Base-by-base conservation (phyloP, 2,888 invertebrate species). In the Muschampia plurimacula region DNA sequence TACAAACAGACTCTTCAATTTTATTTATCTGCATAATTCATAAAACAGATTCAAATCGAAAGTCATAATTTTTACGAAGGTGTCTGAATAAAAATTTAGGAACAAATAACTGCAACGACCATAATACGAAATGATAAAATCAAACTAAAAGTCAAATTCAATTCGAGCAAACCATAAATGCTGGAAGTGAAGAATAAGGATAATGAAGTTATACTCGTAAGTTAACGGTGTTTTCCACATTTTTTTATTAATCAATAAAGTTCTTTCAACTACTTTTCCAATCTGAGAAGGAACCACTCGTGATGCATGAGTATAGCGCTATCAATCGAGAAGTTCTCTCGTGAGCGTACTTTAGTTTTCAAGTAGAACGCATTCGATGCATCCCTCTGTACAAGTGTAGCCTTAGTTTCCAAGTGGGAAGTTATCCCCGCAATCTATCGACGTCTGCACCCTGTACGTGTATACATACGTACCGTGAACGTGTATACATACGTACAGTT, bases 281-380 rank as follows among this genome's bases (percentile, higher is more conserved):
- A 41, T 41, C 41, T 6, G 41, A 8, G 41, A 41, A 6, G 5
- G 49, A 12, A 2, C 13, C 49, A 12, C 49, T 49, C 49, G 49
- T 9, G 49, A 49, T 5, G 49, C 13, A 32, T 32, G 32, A 32
- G 32, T 32, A 49, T 13, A 63, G 63, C 44, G 44, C 63, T 28
- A 63, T 63, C 63, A 63, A 63, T 44, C 63, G 63, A 63, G 28
- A 44, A 28, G 63, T 44, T 63, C 63, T 22, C 44, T 15, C 52
- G 15, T 2, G 52, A 52, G n/a, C n/a, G 22, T 41, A 44, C 44
- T 63, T 63, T 63, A 63, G 63, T 44, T 63, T 15, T 44, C 28
- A 44, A 63, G 63, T 63, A n/a, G 41, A 63, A 55, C 15, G 36
- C 66, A 66, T 39, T 55, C 39, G 39, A 66, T 32, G n/a, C 52